Conservation (phyloP, 2,888 invertebrate species). For the Heliconius hortense region DNA sequence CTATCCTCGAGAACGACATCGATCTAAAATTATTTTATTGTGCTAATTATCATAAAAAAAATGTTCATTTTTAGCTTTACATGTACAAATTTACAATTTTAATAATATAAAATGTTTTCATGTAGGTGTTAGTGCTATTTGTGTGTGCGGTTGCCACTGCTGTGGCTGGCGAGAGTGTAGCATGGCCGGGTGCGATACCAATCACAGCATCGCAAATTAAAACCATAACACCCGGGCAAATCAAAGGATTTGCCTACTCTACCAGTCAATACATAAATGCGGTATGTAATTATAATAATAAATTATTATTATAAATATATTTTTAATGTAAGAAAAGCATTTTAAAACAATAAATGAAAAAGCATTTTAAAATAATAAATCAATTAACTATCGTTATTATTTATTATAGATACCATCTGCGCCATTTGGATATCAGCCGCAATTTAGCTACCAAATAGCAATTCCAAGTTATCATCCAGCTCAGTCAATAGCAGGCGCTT, state of each 20-base stretch:
- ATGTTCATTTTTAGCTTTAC: not conserved
- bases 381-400: not conserved
- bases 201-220: slow-evolving; percentile 51
- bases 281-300: slow-evolving; percentile 50
- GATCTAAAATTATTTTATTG: not conserved
- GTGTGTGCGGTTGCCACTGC: slow-evolving; percentile 53
- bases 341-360: not conserved
- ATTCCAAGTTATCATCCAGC: slow-evolving; percentile 53
- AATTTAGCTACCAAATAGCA: slow-evolving; percentile 58
- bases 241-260: slow-evolving; percentile 65
- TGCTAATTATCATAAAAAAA: not conserved
- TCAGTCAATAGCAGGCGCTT: slow-evolving; percentile 54
- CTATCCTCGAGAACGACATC: not conserved
- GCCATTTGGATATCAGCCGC: slow-evolving; percentile 57
- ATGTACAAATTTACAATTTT: not conserved
- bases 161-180: slow-evolving; percentile 50
- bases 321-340: not conserved
- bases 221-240: slow-evolving; percentile 57
- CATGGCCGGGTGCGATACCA: slow-evolving; percentile 50
- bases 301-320: not conserved
- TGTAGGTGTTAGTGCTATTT: slow-evolving; percentile 56
- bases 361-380: not conserved
- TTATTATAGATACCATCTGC: slow-evolving; percentile 58
- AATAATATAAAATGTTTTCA: slow-evolving; percentile 30
- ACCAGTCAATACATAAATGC: slow-evolving; percentile 69